Percentiles rank a stretch among this genome's conserved stretches.
phyloP scores from a whole-genome alignment of 2,113 vertebrate genomes.

The Eleginops maclovinus region DNA sequence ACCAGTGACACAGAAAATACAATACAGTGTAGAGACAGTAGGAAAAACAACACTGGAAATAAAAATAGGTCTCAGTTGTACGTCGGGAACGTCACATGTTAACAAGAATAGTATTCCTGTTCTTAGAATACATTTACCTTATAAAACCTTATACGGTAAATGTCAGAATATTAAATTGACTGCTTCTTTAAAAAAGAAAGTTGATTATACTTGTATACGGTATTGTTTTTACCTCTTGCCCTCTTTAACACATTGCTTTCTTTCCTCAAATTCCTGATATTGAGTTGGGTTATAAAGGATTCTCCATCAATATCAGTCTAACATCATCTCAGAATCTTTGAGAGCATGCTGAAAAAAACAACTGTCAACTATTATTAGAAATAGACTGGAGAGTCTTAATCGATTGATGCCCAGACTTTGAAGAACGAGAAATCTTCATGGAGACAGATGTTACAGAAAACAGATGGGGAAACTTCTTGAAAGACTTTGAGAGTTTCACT shows the following conservation, averaged over 20 bases:
- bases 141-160: neutral
- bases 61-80: neutral
- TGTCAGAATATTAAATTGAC: neutral
- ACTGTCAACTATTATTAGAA: neutral
- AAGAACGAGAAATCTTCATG: neutral
- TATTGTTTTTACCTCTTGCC: neutral
- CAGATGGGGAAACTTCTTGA: conserved; percentile 2
- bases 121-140: neutral
- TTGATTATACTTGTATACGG: too few relatives aligned
- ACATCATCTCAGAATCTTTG: neutral
- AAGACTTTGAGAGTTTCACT: conserved; percentile 15
- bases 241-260: neutral
- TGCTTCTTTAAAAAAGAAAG: too few relatives aligned
- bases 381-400: conserved; percentile 6
- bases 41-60: too few relatives aligned
- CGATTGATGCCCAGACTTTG: conserved; percentile 13
- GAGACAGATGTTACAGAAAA: neutral
- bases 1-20: too few relatives aligned
- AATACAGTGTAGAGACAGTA: too few relatives aligned
- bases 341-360: neutral
- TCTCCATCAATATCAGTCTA: neutral
- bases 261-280: neutral
- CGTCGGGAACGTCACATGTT: neutral
- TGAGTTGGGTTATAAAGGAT: neutral
- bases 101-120: too few relatives aligned